Percentiles rank a stretch among this genome's conserved stretches.
Conservation (phyloP, 2,888 invertebrate genomes). For the Pyrocoelia pectoralis region DNA sequence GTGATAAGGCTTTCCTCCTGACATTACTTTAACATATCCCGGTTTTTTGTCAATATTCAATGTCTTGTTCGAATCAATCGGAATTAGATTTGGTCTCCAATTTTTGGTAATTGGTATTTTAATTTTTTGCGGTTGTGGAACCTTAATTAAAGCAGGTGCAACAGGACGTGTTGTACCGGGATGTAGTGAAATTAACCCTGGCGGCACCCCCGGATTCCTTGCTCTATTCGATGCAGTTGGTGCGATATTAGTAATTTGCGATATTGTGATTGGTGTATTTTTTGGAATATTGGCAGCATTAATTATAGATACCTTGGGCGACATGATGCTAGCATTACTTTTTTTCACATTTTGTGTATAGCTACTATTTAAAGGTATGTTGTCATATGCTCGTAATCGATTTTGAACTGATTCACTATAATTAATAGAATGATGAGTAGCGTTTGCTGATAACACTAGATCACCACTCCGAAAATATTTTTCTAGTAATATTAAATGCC, state of each 20-base stretch:
- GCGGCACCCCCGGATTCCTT: conserved; percentile 47
- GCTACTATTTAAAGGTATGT: conserved; percentile 54
- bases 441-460: conserved; percentile 74
- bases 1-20: conserved; percentile 81
- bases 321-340: conserved; percentile 48
- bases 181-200: conserved; percentile 56
- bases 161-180: conserved; percentile 51
- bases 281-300: conserved; percentile 55
- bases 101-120: conserved; percentile 67
- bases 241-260: conserved; percentile 52
- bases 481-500: conserved; percentile 81
- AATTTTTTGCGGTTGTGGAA: conserved; percentile 57
- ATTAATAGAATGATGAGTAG: conserved; percentile 76
- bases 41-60: conserved; percentile 56
- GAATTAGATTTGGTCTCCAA: conserved; percentile 77
- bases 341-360: conserved; percentile 33
- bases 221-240: conserved; percentile 28
- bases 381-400: conserved; percentile 78
- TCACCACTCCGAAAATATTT: conserved; percentile 85
- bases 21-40: conserved; percentile 76
- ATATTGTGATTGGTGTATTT: conserved; percentile 55
- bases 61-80: conserved; percentile 62
- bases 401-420: conserved; percentile 85
- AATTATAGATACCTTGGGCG: conserved; percentile 43
- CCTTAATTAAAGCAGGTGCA: conserved; percentile 49